A percentile compares a stretch with the other conserved stretches of the same genome.
These are phyloP conservation scores for Eilema depressum DNA, from an alignment of 2,888 invertebrate genomes.

Conservation along the genomic window DNA sequence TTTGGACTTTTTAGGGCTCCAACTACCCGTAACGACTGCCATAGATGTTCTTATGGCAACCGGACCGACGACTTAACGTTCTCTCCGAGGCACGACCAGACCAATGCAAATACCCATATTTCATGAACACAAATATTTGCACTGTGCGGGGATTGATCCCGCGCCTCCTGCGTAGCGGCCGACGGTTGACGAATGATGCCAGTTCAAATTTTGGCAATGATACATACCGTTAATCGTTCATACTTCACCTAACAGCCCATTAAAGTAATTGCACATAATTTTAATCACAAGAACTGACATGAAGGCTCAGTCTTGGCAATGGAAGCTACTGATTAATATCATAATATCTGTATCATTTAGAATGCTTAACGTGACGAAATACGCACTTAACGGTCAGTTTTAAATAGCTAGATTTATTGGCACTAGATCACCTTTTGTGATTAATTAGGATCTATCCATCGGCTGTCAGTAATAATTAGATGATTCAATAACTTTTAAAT, in stretches of 20 bases:
- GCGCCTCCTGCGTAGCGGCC: too few relatives aligned
- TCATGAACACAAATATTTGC: too few relatives aligned
- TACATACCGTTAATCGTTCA: neutral
- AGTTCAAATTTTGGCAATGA: too few relatives aligned
- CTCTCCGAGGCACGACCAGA: too few relatives aligned
- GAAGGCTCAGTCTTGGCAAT: conserved; percentile 34
- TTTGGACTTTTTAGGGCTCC: too few relatives aligned
- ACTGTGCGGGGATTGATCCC: too few relatives aligned
- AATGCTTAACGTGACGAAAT: conserved; percentile 18
- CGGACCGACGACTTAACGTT: too few relatives aligned
- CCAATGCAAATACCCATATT: too few relatives aligned
- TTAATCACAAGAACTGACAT: conserved; percentile 2
- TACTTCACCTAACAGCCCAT: conserved; percentile 6
- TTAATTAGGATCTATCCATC: neutral
- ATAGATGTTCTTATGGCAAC: too few relatives aligned
- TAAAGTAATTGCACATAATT: conserved; percentile 3
- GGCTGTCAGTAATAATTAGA: neutral
- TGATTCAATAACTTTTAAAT: neutral
- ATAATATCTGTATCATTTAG: conserved; percentile 16
- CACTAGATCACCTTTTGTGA: neutral
- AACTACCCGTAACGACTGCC: too few relatives aligned
- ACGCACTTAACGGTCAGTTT: neutral
- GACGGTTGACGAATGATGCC: too few relatives aligned
- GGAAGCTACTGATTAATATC: conserved; percentile 17
- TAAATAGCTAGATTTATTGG: neutral